Percentiles rank a stretch among this genome's conserved stretches.
phyloP scores from a whole-genome alignment of 1,140 invertebrate genomes.

The Neodiprion virginianus region DNA sequence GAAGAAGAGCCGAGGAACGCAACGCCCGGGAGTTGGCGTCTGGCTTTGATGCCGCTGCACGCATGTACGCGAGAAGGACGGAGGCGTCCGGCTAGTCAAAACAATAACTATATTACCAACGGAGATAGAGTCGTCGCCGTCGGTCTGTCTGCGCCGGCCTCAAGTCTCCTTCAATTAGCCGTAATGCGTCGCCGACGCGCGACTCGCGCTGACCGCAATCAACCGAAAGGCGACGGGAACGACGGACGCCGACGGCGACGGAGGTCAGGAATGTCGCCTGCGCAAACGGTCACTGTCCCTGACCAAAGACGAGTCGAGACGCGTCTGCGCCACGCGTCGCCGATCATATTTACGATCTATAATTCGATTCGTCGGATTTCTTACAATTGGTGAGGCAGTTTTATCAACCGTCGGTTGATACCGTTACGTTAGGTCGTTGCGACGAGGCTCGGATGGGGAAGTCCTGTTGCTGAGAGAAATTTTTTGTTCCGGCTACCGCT shows the following conservation, averaged over 20 bases:
- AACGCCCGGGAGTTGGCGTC: not conserved
- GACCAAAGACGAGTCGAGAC: not conserved
- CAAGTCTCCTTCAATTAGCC: constrained; percentile 20
- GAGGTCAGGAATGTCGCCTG: constrained; percentile 14
- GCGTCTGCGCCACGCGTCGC: not conserved
- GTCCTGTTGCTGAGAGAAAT: too few relatives aligned
- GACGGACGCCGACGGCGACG: constrained; percentile 23
- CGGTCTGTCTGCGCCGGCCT: constrained; percentile 22
- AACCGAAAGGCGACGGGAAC: constrained; percentile 7
- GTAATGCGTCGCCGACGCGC: not conserved
- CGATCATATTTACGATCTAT: not conserved
- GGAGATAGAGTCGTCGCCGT: constrained; percentile 22
- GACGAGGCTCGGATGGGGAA: too few relatives aligned
- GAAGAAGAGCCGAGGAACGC: not conserved
- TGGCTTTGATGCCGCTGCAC: not conserved
- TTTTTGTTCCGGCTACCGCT: too few relatives aligned
- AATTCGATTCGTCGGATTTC: not conserved
- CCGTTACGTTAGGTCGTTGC: too few relatives aligned
- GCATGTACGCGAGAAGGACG: constrained; percentile 5
- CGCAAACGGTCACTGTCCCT: constrained; percentile 3
- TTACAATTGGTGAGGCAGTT: too few relatives aligned
- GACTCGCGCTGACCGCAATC: not conserved
- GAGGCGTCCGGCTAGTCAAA: constrained; percentile 19
- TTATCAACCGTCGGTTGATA: too few relatives aligned
- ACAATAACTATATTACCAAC: constrained; percentile 31